Conservation (phyloP, 2,888 invertebrate species). For the Masnerella sp. region DNA sequence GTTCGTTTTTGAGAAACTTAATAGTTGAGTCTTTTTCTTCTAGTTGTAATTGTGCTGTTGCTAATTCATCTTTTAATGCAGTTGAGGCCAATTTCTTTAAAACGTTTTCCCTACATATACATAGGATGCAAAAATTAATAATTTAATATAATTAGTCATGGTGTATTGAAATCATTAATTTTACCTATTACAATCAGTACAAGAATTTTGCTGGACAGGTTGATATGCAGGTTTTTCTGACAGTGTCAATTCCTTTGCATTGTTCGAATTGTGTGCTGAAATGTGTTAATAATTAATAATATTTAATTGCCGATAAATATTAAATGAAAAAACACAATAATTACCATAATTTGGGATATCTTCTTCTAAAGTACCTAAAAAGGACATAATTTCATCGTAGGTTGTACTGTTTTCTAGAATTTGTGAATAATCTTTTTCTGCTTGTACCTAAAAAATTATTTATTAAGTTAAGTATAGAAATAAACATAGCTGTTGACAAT, state of each 20-base stretch:
- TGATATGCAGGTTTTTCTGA: slow-evolving; percentile 12
- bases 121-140: too few relatives aligned
- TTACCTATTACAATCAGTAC: slow-evolving; percentile 33
- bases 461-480: too few relatives aligned
- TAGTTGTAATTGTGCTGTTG: slow-evolving; percentile 66
- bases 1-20: too few relatives aligned
- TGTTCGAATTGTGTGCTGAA: background rate
- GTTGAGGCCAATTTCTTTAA: slow-evolving; percentile 44
- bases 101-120: slow-evolving; percentile 33
- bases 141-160: too few relatives aligned
- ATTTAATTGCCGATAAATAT: background rate
- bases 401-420: slow-evolving; percentile 62
- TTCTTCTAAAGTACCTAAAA: slow-evolving; percentile 68
- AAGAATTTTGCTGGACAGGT: slow-evolving; percentile 30
- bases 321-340: too few relatives aligned
- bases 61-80: slow-evolving; percentile 67
- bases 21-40: slow-evolving; percentile 71
- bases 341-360: slow-evolving; percentile 58
- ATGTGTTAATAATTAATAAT: background rate
- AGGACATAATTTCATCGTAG: slow-evolving; percentile 72
- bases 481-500: too few relatives aligned
- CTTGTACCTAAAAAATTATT: slow-evolving; percentile 51
- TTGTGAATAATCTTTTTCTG: slow-evolving; percentile 67
- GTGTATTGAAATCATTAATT: too few relatives aligned
- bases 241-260: background rate